Evolutionary conservation across 2,888 invertebrate species (phyloP), one percentile per base, ranked within the genome.

Genomic region (Invenusta paracnida): DNA sequence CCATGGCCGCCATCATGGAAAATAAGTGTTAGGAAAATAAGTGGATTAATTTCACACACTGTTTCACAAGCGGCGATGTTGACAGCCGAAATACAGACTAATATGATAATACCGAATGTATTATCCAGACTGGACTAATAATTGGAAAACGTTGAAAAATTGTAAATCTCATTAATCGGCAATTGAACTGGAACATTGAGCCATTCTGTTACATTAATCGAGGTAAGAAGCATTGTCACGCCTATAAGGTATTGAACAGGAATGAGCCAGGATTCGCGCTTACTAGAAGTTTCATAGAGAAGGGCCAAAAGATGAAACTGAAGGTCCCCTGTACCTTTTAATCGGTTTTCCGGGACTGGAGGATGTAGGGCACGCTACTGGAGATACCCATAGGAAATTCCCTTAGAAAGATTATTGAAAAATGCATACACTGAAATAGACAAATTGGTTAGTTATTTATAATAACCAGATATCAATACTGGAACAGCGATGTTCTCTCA

Each of bases 301-400:
- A 93, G 67, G 97, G 97, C 96, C 97, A 97, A 89, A 94, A 94
- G 0, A 95, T 96, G 90, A 97, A 95, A 92, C 97, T 97, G 88
- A 93, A 93, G 85, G 93, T 89, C 0, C 93, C 93, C 93, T 99
- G 98, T 91, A 98, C 95, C 88, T 95, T 95, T 91, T 98, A 99
- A 87, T 95, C 96, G 17, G 79, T 67, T 23, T 84, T 30, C 86
- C 95, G 94, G 91, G 96, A 96, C 91, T 96, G 96, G 86, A 99
- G 93, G 85, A 99, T 93, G 95, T 98, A 96, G 0, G 99, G 98
- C 88, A 99, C 95, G 30, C 97, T 96, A 27, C 95, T 95, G 73
- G 96, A 96, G 30, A 99, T 92, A 0, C 99, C 99, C 0, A 99
- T 92, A 0, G 99, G 99, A 91, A 93, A 92, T 66, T 98, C 98